These are phyloP conservation scores for Misgurnus anguillicaudatus DNA, from an alignment of 2,113 vertebrate genomes.

Conservation along the genomic window DNA sequence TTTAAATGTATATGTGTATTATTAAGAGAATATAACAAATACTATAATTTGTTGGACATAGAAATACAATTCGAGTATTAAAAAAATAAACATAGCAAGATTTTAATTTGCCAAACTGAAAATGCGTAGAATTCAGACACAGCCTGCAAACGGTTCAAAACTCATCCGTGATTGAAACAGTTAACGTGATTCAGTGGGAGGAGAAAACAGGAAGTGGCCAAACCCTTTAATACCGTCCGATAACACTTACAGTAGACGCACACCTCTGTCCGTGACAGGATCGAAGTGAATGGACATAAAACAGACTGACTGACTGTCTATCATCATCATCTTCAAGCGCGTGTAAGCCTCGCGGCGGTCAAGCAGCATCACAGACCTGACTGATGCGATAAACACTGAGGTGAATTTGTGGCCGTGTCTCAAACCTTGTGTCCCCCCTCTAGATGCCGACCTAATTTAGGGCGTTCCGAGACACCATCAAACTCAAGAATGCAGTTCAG, in stretches of 20 bases:
- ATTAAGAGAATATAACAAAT: background rate
- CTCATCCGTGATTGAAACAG: slow-evolving; percentile 18
- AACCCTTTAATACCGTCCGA: slow-evolving; percentile 13
- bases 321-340: background rate
- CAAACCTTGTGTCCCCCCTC: background rate
- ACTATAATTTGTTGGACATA: too few species aligned
- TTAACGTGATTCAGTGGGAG: slow-evolving; percentile 4
- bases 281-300: background rate
- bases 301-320: background rate
- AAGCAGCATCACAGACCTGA: background rate
- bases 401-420: background rate
- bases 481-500: background rate
- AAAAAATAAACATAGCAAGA: background rate
- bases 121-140: too few species aligned
- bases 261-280: too few species aligned
- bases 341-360: background rate
- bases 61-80: too few species aligned
- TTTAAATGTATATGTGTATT: background rate
- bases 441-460: background rate
- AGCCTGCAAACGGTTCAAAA: background rate
- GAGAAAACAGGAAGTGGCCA: slow-evolving; percentile 33
- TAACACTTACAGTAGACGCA: background rate
- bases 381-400: background rate
- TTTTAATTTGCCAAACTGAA: background rate
- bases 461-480: background rate